Base-by-base conservation (phyloP, 2,113 vertebrate species). In the Callipepla californica region DNA sequence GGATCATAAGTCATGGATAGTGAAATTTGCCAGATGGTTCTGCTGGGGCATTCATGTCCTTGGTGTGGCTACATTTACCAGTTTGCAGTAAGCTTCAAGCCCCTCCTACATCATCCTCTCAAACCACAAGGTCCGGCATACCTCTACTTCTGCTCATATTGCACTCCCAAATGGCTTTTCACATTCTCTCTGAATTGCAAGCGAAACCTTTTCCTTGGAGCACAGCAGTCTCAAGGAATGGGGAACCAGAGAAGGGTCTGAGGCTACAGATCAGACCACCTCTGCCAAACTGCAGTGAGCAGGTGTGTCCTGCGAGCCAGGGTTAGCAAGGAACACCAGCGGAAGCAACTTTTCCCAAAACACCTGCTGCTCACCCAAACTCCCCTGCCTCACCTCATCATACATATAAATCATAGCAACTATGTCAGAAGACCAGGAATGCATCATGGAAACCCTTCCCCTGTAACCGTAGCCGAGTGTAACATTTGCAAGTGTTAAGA, bases 361-460 rank as follows among this genome's bases (percentile, higher is more conserved):
- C 80, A 92, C 48, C 77, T 93, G 84, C 92, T 85, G 36, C 58
- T 89, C 40, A 59, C 79, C 55, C 34, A 81, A 6, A 65, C 73
- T 80, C 66, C 72, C 76, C 62, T 2, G 1, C 40, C 76, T 88
- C 85, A 72, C 77, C 87, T 73, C 92, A 76, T 45, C 77, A 94
- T 96, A 59, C 90, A 95, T 96, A 95, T 95, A 88, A 78, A 96
- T 94, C 6, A 22, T n/a, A 76, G 80, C 76, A 80, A 69, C 77
- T 26, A 16, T 95, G 95, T 94, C 91, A 95, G 86, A 90, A 94
- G 73, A 92, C 11, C 80, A 92, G 85, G 93, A 91, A 90, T 84
- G 92, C 95, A 96, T 96, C 96, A 96, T 70, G 74, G 95, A 96
- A 96, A 96, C 66, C 80, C 87, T 81, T 51, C 16, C 36, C 53